Base-by-base conservation (phyloP, 2,888 invertebrate species). In the Cataglyphis cursor region DNA sequence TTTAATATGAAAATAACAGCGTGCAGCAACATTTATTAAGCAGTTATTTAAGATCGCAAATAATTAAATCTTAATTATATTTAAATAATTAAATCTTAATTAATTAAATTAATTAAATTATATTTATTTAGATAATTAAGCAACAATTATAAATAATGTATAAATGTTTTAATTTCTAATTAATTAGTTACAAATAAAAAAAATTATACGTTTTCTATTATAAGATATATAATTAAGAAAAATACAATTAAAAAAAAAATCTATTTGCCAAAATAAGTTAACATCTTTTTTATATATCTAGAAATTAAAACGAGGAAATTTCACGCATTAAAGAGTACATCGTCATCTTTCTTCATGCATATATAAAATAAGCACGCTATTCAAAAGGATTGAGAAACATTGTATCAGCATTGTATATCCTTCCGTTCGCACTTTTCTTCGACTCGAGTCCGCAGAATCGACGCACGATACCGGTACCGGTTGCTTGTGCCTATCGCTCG, bases 401-500 rank as follows among this genome's bases (percentile, higher is more conserved):
- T 72, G 44, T 41, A 21, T 21, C 35, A 18, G 35, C 54, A 12
- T 8, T 38, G 8, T 54, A 54, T 12, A 54, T 61, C 12, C 54
- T 41, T 70, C 44, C 44, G 6, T 59, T 15, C 72, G 18, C 18
- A 44, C 18, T 80, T 78, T 35, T 57, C 72, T 80, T 48, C 72
- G 59, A 48, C 24, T 35, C 51, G 54, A 12, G 66, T 54, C 44
- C 72, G 72, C 48, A 72, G 70, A 80, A 70, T 80, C 78, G 72
- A 70, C 59, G 78, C 70, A 35, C 41, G 48, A 4, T 28, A 24
- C 21, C 51, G 24, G 21, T 51, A 78, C 59, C 12, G 78, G 21
- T 70, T 78, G 31, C 78, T 31, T 21, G 70, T n/a, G 38, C 76
- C 66, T 78, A 78, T 78, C 78, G 44, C 18, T 12, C 59, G 72